A percentile compares a stretch with the other conserved stretches of the same genome.
Evolutionary conservation across 2,113 vertebrate genomes (phyloP).

Genomic region (Mungos mungo): DNA sequence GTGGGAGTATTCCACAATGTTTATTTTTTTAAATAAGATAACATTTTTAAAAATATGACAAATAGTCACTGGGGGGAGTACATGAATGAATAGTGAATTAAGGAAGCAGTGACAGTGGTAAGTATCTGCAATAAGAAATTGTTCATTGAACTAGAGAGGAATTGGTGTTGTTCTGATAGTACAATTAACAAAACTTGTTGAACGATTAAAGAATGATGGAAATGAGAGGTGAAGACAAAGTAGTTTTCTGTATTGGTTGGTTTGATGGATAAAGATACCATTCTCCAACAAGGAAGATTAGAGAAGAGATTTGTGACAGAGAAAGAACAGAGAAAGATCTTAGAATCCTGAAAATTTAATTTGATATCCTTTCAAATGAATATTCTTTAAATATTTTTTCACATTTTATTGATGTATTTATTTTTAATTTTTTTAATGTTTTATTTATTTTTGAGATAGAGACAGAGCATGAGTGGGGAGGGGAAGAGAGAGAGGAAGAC

Average conservation of each 20-base stretch:
- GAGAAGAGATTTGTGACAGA: not conserved
- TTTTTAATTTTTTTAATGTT: too few species aligned
- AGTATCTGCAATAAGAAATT: not conserved
- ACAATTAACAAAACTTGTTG: not conserved
- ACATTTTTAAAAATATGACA: not conserved
- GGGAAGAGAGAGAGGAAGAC: too few species aligned
- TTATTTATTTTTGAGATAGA: too few species aligned
- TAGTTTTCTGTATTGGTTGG: not conserved
- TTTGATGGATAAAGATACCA: not conserved
- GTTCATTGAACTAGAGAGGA: not conserved
- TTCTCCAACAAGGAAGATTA: not conserved
- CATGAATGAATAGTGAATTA: not conserved
- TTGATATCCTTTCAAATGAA: not conserved
- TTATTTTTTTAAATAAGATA: not conserved
- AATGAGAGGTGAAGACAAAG: not conserved
- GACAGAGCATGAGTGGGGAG: too few species aligned
- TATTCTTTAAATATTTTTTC: not conserved
- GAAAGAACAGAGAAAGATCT: not conserved
- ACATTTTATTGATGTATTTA: too few species aligned
- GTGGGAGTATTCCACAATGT: not conserved
- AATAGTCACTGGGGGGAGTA: rapidly evolving
- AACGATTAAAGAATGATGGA: not conserved
- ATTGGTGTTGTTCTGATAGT: not conserved
- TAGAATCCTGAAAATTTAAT: not conserved
- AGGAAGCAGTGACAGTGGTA: not conserved